phyloP scores from a whole-genome alignment of 2,888 invertebrate species.

The Xanthostigma xanthostigma region DNA sequence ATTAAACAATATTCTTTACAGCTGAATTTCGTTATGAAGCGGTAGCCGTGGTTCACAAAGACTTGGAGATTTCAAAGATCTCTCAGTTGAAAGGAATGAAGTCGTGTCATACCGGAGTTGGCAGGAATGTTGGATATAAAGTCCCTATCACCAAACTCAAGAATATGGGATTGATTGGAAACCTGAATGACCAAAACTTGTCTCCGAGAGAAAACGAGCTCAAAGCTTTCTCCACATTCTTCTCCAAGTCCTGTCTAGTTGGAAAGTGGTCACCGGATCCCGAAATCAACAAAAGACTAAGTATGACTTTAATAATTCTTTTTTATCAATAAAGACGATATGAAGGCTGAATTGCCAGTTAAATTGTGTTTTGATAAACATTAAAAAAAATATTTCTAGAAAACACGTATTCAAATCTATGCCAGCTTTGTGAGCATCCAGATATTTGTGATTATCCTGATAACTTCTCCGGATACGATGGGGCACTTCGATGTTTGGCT shows the following conservation, averaged over 20 bases:
- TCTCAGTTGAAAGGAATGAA: slow-evolving; percentile 58
- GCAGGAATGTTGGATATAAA: slow-evolving; percentile 80
- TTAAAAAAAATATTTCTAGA: slow-evolving; percentile 31
- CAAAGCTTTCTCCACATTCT: slow-evolving; percentile 63
- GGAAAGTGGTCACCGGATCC: slow-evolving; percentile 69
- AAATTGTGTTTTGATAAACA: slow-evolving; percentile 4
- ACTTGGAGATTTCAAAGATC: slow-evolving; percentile 49
- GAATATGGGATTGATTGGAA: slow-evolving; percentile 48
- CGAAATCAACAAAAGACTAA: slow-evolving; percentile 51
- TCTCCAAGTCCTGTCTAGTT: slow-evolving; percentile 71
- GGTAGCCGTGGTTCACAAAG: slow-evolving; percentile 64
- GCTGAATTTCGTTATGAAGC: slow-evolving; percentile 70
- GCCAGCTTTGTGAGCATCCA: slow-evolving; percentile 63
- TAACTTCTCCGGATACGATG: slow-evolving; percentile 72
- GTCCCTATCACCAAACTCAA: slow-evolving; percentile 64
- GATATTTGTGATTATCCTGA: slow-evolving; percentile 68
- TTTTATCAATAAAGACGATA: background rate
- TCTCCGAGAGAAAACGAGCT: slow-evolving; percentile 69
- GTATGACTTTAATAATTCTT: slow-evolving; percentile 29
- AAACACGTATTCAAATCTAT: slow-evolving; percentile 60
- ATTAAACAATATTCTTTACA: slow-evolving; percentile 23
- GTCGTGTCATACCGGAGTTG: slow-evolving; percentile 78
- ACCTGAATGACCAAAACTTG: slow-evolving; percentile 49
- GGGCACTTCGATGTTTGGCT: slow-evolving; percentile 67
- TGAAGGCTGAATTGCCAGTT: too few species aligned